Base-by-base conservation (phyloP, 2,888 invertebrate species). In the Metellina segmentata region DNA sequence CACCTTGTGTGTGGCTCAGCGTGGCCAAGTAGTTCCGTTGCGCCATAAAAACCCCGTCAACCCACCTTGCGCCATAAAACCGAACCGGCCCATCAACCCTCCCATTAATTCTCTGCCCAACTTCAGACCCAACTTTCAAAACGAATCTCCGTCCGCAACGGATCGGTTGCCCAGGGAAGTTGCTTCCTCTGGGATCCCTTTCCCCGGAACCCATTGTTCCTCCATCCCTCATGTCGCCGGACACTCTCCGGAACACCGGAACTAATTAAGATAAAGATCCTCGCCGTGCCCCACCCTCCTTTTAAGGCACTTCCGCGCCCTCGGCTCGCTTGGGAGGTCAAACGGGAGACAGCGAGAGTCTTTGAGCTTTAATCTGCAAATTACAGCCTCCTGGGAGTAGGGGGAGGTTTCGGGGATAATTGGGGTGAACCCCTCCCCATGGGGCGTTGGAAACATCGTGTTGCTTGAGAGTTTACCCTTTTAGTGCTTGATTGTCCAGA, bases 211-310 rank as follows among this genome's bases (percentile, higher is more conserved):
- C 74, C 48, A 74, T 74, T 48, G 20, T 13, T 74, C 34, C 74
- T 20, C 74, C 48, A 61, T 61, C 61, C 61, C 16, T 74, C 34
- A 34, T 78, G 77, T 78, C 77, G 77, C n/a, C 8, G 20, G 19
- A 53, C 20, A 61, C 74, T 70, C 81, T 34, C 74, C 83, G 52
- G 51, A 51, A 83, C 71, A 52, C 13, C 53, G 83, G 74, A 83
- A 83, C 74, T 83, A 72, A 83, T 83, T 83, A 83, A 83, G 83
- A 74, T 52, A 51, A 83, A 83, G 83, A 19, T 20, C 53, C 74
- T n/a, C 19, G 19, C 34, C 1, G 34, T 4, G 34, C 16, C n/a
- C 74, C 74, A 4, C 16, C n/a, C 74, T 52, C 51, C 19, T 72
- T 48, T 83, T 83, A 72, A 83, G 52, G 74, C 19, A 20, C 8